A percentile compares a stretch with the other conserved stretches of the same genome.
Evolutionary conservation across 2,888 invertebrate genomes (phyloP).

Genomic region (Pterostichus madidus): DNA sequence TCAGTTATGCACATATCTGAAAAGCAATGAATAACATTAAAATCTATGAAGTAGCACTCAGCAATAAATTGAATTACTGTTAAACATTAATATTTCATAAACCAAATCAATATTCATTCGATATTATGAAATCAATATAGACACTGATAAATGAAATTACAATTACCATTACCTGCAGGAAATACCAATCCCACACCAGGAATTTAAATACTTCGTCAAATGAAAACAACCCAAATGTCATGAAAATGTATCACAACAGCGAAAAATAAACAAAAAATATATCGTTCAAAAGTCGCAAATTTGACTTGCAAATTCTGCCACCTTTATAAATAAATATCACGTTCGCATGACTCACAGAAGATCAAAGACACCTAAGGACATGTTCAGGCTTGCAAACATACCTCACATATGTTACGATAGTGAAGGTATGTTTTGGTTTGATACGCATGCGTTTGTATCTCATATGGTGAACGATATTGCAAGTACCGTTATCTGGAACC

Average conservation of each 20-base stretch:
- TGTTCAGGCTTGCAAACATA: constrained; percentile 26
- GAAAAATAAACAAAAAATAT: background rate
- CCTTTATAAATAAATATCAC: constrained; percentile 28
- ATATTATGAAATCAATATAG: constrained; percentile 24
- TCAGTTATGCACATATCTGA: constrained; percentile 4
- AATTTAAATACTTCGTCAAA: constrained; percentile 24
- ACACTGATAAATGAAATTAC: constrained; percentile 18
- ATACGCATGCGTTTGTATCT: background rate
- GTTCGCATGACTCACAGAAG: constrained; percentile 37
- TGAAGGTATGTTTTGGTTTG: constrained; percentile 11
- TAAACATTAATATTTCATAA: constrained; percentile 39
- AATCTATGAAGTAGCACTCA: constrained; percentile 15
- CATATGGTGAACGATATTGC: background rate
- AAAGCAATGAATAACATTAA: constrained; percentile 14
- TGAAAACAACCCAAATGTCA: background rate
- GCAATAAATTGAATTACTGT: constrained; percentile 34
- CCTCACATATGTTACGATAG: background rate
- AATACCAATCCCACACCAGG: constrained; percentile 32
- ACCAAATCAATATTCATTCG: constrained; percentile 35
- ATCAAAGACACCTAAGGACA: constrained; percentile 48
- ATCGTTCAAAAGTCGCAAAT: constrained; percentile 4
- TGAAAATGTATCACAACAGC: background rate
- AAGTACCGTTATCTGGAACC: background rate
- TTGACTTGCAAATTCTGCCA: constrained; percentile 35
- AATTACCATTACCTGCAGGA: constrained; percentile 14